Conservation (phyloP, 2,888 invertebrate genomes). For the Drosophila neutralis region DNA sequence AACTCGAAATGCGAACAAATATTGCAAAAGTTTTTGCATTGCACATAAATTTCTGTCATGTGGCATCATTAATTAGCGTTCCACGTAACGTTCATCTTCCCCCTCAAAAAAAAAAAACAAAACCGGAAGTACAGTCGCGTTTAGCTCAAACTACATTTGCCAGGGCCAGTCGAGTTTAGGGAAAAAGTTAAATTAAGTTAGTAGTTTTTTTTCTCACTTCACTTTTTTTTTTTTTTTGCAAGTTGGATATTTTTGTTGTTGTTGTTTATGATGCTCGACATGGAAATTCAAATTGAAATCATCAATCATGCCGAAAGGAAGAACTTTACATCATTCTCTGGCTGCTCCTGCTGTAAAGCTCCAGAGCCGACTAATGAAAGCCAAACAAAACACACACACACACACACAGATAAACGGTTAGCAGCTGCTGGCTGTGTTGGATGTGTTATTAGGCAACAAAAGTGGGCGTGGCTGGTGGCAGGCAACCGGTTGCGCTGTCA, state of each 20-base stretch:
- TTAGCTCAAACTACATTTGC: slow-evolving; percentile 34
- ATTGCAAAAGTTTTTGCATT: slow-evolving; percentile 82
- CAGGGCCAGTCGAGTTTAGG: slow-evolving; percentile 40
- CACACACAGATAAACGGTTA: slow-evolving; percentile 17
- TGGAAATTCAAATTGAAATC: slow-evolving; percentile 81
- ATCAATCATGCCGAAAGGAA: slow-evolving; percentile 71
- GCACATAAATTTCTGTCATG: slow-evolving; percentile 84
- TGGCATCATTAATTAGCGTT: slow-evolving; percentile 83
- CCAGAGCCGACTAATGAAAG: slow-evolving; percentile 70
- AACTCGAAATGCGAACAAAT: slow-evolving; percentile 80
- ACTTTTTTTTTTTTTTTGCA: slow-evolving; percentile 3
- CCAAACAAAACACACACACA: slow-evolving; percentile 58
- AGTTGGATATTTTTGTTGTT: slow-evolving; percentile 5
- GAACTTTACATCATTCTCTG: slow-evolving; percentile 36
- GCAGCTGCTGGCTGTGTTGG: slow-evolving; percentile 48
- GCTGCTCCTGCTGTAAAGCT: slow-evolving; percentile 19
- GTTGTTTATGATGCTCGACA: slow-evolving; percentile 74
- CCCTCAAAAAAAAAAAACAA: not conserved
- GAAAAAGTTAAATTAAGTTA: slow-evolving; percentile 78
- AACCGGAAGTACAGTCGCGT: slow-evolving; percentile 72
- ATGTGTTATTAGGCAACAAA: slow-evolving; percentile 71
- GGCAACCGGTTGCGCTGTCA: slow-evolving; percentile 53
- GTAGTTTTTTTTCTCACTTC: slow-evolving; percentile 29
- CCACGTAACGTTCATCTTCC: slow-evolving; percentile 32
- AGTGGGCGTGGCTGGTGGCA: slow-evolving; percentile 27